Conservation (phyloP, 2,113 vertebrate species). For the Cacatua alba region DNA sequence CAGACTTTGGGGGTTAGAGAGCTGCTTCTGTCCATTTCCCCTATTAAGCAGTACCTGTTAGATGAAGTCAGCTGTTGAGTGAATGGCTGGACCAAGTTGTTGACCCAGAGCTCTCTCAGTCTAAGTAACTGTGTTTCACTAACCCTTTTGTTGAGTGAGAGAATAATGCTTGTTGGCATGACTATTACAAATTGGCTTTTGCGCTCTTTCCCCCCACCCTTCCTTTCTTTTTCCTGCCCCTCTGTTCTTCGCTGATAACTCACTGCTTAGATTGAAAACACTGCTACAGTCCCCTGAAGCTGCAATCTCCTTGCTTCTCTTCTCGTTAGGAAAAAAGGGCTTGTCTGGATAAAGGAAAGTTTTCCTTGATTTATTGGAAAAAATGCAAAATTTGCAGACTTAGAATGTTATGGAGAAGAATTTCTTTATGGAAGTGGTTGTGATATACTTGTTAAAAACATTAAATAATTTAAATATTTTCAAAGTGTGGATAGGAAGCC, state of each 20-base stretch:
- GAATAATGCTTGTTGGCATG: neutral
- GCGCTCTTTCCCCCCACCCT: accelerated
- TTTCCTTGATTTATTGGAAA: neutral
- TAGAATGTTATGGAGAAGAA: accelerated
- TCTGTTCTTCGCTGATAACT: neutral
- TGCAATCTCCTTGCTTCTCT: neutral
- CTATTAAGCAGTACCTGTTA: neutral
- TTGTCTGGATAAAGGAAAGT: neutral
- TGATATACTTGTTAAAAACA: neutral
- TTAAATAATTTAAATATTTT: neutral
- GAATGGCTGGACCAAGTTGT: neutral
- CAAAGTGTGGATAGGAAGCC: neutral
- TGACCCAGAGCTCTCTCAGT: neutral
- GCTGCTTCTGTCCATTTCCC: neutral
- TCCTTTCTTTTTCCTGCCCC: neutral
- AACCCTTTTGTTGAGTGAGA: neutral
- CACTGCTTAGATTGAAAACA: neutral
- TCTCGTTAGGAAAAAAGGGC: neutral
- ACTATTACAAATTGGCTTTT: neutral
- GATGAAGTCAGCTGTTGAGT: neutral
- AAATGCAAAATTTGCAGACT: neutral
- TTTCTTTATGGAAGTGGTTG: neutral
- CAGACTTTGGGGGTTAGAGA: neutral
- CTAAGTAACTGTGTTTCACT: neutral
- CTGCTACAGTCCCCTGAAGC: neutral